These are phyloP conservation scores for Danio albolineatus DNA, from an alignment of 2,797 vertebrate species.

Conservation along the genomic window DNA sequence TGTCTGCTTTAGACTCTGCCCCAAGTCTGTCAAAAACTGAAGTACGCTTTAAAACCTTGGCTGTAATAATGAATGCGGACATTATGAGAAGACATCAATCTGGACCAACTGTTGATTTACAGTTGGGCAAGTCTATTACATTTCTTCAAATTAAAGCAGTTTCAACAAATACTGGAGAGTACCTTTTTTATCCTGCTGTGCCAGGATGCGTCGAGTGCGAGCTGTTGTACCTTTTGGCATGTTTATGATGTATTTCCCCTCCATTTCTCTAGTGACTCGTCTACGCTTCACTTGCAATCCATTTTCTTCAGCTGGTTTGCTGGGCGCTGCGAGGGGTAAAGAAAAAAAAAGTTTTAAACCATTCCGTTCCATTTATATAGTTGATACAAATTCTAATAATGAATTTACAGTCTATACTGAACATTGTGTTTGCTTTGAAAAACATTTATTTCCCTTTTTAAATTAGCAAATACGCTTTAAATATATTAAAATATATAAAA, in stretches of 20 bases:
- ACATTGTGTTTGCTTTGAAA: too few relatives aligned
- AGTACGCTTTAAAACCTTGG: conserved; percentile 81
- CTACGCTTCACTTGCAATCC: conserved; percentile 81
- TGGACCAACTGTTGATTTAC: neutral
- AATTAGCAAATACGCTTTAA: too few relatives aligned
- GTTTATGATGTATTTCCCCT: conserved; percentile 95
- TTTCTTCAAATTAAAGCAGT: neutral
- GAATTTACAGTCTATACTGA: too few relatives aligned
- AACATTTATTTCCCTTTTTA: too few relatives aligned
- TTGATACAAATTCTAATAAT: too few relatives aligned
- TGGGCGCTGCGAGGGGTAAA: conserved; percentile 69
- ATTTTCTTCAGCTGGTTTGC: conserved; percentile 74
- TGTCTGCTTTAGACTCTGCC: conserved; percentile 85
- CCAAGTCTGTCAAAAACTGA: conserved; percentile 93
- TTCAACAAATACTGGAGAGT: neutral
- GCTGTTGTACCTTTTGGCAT: conserved; percentile 96
- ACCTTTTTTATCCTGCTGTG: conserved; percentile 92
- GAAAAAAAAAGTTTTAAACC: conserved; percentile 35
- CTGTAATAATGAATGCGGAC: conserved; percentile 51
- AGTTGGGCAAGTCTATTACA: neutral
- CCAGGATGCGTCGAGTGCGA: conserved; percentile 90
- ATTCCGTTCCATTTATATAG: neutral
- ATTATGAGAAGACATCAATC: conserved; percentile 7
- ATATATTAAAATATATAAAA: too few relatives aligned
- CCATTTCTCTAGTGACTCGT: conserved; percentile 94